Conservation (phyloP, 2,888 invertebrate genomes). For the Hyposoter dolosus region DNA sequence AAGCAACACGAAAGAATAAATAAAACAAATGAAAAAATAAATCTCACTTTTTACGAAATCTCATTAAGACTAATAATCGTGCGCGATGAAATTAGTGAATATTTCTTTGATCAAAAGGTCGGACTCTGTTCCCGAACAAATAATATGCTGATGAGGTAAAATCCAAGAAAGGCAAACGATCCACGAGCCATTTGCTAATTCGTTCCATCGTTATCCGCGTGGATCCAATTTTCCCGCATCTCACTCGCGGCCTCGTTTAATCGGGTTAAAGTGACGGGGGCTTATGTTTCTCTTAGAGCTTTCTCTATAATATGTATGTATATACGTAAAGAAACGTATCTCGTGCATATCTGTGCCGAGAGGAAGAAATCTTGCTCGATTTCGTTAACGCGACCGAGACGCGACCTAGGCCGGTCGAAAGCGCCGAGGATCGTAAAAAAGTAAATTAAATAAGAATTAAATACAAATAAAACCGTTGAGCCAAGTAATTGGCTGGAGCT, state of each 20-base stretch:
- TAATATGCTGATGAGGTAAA: slow-evolving; percentile 58
- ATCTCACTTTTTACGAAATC: not conserved
- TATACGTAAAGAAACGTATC: slow-evolving; percentile 17
- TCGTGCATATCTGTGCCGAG: slow-evolving; percentile 72
- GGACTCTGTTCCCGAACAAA: slow-evolving; percentile 15
- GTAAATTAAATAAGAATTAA: slow-evolving; percentile 85
- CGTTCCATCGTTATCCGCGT: slow-evolving; percentile 69
- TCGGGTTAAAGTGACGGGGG: slow-evolving; percentile 68
- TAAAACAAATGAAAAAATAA: not conserved
- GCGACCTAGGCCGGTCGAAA: slow-evolving; percentile 36
- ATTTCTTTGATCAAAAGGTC: slow-evolving; percentile 40
- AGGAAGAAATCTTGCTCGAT: slow-evolving; percentile 78
- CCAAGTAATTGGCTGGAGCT: slow-evolving; percentile 83
- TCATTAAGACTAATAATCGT: slow-evolving; percentile 23
- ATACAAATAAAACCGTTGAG: slow-evolving; percentile 84
- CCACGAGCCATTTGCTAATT: slow-evolving; percentile 70
- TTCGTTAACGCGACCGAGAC: slow-evolving; percentile 77
- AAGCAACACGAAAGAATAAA: too few relatives aligned
- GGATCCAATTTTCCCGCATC: slow-evolving; percentile 69
- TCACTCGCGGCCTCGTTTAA: slow-evolving; percentile 67
- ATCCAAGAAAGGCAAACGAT: slow-evolving; percentile 64
- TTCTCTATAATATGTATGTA: slow-evolving; percentile 26
- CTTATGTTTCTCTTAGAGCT: slow-evolving; percentile 45
- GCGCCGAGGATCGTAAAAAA: slow-evolving; percentile 80
- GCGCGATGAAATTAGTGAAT: slow-evolving; percentile 3